Evolutionary conservation across 2,888 invertebrate species (phyloP), one percentile per base, ranked within the genome.

Genomic region (Dicroscelio sp.): DNA sequence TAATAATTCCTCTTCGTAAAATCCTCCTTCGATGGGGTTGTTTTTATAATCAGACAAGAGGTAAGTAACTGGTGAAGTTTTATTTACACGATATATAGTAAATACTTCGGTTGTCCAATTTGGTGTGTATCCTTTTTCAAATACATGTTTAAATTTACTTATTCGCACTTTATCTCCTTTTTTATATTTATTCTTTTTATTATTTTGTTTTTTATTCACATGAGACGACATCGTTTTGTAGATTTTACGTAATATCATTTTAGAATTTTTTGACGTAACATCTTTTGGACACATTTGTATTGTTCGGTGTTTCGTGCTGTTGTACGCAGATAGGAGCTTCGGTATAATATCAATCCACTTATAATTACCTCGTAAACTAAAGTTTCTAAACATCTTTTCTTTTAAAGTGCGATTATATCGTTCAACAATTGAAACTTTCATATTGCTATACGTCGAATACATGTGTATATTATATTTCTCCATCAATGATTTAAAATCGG

Each of bases 91-190:
- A 17, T n/a, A 30, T 48, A 96, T 91, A 85, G 90, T 95, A 90
- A 96, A 97, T 79, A 96, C 88, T 91, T 96, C 96, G 5, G 95
- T 95, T 0, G 95, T 91, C 95, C 95, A 96, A 69, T 95, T 95
- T 0, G 95, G 95, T 25, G 93, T 94, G 69, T 95, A 96, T 71
- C 90, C 91, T 88, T 94, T 94, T 30, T 91, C 93, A 69, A 96
- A 96, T 2, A 94, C 65, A 31, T 90, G 75, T 92, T 95, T 96
- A 23, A 90, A 73, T 89, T 95, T 96, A 43, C 93, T 94, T 43
- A 96, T 60, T 38, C 60, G 48, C 58, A 85, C 89, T 76, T 84
- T 86, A 75, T 90, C 86, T 35, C 79, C 86, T 52, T 27, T 95
- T 52, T 86, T 79, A 55, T 83, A 88, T 78, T 91, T 76, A 0